Evolutionary conservation across 2,113 vertebrate genomes (phyloP).

Genomic region (Anoplopoma fimbria): DNA sequence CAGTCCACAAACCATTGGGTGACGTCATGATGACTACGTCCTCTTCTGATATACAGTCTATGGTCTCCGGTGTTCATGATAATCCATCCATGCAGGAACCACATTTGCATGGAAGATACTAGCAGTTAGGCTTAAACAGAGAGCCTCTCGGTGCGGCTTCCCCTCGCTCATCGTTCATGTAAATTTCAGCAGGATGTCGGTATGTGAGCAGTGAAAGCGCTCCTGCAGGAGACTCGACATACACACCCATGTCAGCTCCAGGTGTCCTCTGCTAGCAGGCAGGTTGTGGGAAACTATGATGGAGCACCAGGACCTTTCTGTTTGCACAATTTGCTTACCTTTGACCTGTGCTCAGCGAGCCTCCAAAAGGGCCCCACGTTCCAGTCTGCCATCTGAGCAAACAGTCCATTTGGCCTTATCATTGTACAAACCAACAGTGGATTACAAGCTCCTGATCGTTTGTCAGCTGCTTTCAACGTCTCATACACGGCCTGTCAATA

Average conservation of each 20-base stretch:
- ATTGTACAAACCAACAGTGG: slow-evolving; percentile 1
- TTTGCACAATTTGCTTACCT: slow-evolving; percentile 66
- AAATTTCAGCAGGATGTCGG: slow-evolving; percentile 68
- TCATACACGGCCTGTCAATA: not conserved
- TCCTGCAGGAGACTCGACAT: slow-evolving; percentile 9
- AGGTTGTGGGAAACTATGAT: slow-evolving; percentile 22
- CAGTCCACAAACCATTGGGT: too few species aligned
- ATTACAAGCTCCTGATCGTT: not conserved
- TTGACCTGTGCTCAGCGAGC: slow-evolving; percentile 54
- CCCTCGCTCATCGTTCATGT: slow-evolving; percentile 60
- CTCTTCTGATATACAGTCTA: too few species aligned
- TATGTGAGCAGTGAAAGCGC: slow-evolving; percentile 51
- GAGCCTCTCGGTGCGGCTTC: slow-evolving; percentile 19
- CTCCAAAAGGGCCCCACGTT: slow-evolving; percentile 36
- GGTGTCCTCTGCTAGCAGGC: slow-evolving; percentile 41
- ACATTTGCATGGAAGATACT: slow-evolving; percentile 26
- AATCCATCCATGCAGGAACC: not conserved
- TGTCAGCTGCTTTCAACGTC: not conserved
- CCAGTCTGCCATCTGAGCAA: slow-evolving; percentile 59
- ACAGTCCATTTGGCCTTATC: slow-evolving; percentile 13
- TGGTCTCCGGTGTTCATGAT: too few species aligned
- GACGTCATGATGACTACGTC: too few species aligned
- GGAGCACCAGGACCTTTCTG: slow-evolving; percentile 53
- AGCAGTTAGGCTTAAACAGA: slow-evolving; percentile 24
- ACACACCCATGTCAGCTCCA: slow-evolving; percentile 1